These are phyloP conservation scores for Drosophila tanythrix DNA, from an alignment of 2,888 invertebrate species.

Conservation along the genomic window DNA sequence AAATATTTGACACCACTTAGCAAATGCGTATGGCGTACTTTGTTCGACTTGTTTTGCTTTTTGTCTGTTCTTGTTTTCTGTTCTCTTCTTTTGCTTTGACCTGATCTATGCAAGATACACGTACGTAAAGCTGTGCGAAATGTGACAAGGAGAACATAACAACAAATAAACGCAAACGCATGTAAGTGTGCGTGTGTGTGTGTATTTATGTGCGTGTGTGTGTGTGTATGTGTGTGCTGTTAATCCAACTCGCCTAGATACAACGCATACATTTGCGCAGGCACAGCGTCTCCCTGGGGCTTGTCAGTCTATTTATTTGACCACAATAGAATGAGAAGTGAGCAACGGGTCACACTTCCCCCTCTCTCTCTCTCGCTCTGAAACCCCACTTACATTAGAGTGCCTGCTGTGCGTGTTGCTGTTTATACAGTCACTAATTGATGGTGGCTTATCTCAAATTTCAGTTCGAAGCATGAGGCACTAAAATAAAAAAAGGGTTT, in stretches of 20 bases:
- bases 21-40: constrained; percentile 55
- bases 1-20: constrained; percentile 81
- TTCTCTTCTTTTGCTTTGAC: constrained; percentile 3
- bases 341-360: constrained; percentile 14
- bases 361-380: neutral
- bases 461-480: constrained; percentile 65
- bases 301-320: constrained; percentile 65
- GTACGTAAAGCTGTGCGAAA: constrained; percentile 33
- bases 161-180: constrained; percentile 50
- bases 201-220: neutral
- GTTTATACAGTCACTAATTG: constrained; percentile 73
- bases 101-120: constrained; percentile 27
- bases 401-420: constrained; percentile 24
- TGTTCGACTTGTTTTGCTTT: constrained; percentile 29
- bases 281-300: constrained; percentile 25
- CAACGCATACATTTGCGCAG: constrained; percentile 24
- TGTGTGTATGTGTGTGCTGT: constrained; percentile 24
- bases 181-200: constrained; percentile 16
- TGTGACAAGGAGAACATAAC: constrained; percentile 51
- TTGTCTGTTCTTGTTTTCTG: constrained; percentile 1
- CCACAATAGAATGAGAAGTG: constrained; percentile 40
- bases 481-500: constrained; percentile 26
- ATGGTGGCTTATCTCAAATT: constrained; percentile 73
- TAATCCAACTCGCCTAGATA: constrained; percentile 26
- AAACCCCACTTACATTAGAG: neutral